Base-by-base conservation (phyloP, 2,888 invertebrate genomes). In the Ormyrus thymus region DNA sequence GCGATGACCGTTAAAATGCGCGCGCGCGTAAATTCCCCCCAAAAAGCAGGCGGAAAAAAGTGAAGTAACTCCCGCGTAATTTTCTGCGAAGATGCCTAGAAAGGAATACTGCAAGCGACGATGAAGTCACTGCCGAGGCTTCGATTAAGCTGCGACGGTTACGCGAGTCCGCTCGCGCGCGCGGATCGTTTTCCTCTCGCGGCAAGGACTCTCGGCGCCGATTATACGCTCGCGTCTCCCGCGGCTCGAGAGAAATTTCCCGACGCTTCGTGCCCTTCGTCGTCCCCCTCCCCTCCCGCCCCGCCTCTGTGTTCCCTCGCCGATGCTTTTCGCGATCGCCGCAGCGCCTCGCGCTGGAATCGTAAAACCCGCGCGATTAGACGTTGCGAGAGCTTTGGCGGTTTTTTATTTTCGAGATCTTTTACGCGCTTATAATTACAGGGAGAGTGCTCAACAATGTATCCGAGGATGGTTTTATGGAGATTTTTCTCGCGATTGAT, bases 111-210 rank as follows among this genome's bases (percentile, higher is more conserved):
- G 66, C 48, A 29, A 15, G 11, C 70, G 71, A 58, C 69, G 82
- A 83, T 85, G 83, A 84, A 80, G 81, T 84, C 83, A 84, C 80
- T 76, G 64, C 4, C 7, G 43, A 59, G 78, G 81, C 83, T 83
- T 85, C 82, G 76, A 84, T 85, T 84, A 83, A 85, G 75, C 83
- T 85, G 83, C 83, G 78, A 66, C 80, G 73, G 66, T 74, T 71
- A 81, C 61, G 2, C 29, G 68, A 76, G 80, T 81, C 79, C 69
- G n/a, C n/a, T n/a, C n/a, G n/a, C n/a, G n/a, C n/a, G n/a, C n/a
- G 69, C 69, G 71, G 68, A 81, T 82, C 77, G 79, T 80, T 82
- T 83, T 82, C 81, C 80, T 29, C 29, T 64, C 68, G 68, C 66
- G 72, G 72, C 78, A 81, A 79, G 73, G 81, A 70, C 81, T 68